Base-by-base conservation (phyloP, 2,797 vertebrate genomes). In the Hirundo rustica region DNA sequence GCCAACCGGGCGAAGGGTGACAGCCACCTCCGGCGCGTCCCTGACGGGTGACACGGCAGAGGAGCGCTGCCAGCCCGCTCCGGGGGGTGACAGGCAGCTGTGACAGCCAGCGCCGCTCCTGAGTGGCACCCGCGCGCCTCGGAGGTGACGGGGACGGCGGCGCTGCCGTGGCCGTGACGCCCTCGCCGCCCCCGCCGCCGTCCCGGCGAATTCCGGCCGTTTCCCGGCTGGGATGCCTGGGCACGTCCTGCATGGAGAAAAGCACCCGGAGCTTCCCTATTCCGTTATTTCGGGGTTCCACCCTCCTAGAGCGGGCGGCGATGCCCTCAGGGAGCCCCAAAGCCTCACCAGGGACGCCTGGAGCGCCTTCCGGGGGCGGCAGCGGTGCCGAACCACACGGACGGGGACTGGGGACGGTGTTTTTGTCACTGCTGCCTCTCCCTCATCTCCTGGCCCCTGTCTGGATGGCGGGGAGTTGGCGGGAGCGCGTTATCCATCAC, bases 41-140 rank as follows among this genome's bases (percentile, higher is more conserved):
- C 29, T 96, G 98, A 97, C 97, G 96, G 96, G 54, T 86, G 73
- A 85, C 82, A 82, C 9, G 36, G 81, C 60, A 30, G 34, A 5
- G 7, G 57, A 89, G 91, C 88, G 75, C 10, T 16, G n/a, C 38
- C 29, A 7, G 17, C 77, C 23, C 3, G 57, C 76, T 66, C 45
- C 17, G 73, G 15, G 71, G 18, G 3, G 73, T 89, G 58, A 97
- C 80, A 67, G 97, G 95, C 96, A 95, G 95, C 81, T 32, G 77
- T 94, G 97, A 97, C 96, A 92, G 94, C 73, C 68, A 0, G 66
- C 19, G 1, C 79, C 9, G 66, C 26, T 76, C 54, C 96, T 91
- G 91, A 92, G 86, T 68, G 88, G 86, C 86, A 68, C 60, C 26
- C 58, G 22, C 3, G 25, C 16, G 2, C 89, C 93, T 90, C 32